Evolutionary conservation across 2,888 invertebrate species (phyloP), one percentile per base, ranked within the genome.

Genomic region (Trimorus sp.): DNA sequence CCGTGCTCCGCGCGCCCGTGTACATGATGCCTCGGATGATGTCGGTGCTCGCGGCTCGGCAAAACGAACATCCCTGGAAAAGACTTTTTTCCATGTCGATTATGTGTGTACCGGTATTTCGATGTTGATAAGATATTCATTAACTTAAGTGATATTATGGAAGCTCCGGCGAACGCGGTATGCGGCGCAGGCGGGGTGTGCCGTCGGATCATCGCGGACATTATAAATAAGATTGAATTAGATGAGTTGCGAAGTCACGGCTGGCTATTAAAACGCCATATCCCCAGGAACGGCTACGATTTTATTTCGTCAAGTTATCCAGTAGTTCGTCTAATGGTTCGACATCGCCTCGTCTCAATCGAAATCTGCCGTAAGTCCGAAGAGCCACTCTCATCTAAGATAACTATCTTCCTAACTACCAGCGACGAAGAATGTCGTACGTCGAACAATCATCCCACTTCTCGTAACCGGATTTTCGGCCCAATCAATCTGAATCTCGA

Each of bases 71-170:
- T 49, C 53, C 38, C 49, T 59, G 71, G 77, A 65, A 78, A 59
- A 66, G 36, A n/a, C n/a, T 63, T 78, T 70, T 59, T 59, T 53
- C 66, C 16, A 15, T 11, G 48, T 51, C 8, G 16, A 70, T 73
- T 73, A 58, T 40, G 59, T 48, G 14, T 56, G 53, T 60, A 68
- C 62, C 45, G 79, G 68, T 73, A 68, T 79, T 73, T 60, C 42
- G 60, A 78, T 73, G 60, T 38, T 62, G 73, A 73, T 73, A 79
- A 69, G 66, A 74, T 73, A 68, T 74, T 68, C 73, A 79, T 74
- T 73, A 79, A 69, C n/a, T 68, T 79, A 79, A 79, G 40, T 73
- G 79, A 73, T 79, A 79, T 77, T 70, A 77, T 36, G 38, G 36
- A 45, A 71, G 40, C 49, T 42, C 59, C 51, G 37, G 36, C 53